phyloP scores from a whole-genome alignment of 2,113 vertebrate species.

The Nothocercus nigrocapillus region DNA sequence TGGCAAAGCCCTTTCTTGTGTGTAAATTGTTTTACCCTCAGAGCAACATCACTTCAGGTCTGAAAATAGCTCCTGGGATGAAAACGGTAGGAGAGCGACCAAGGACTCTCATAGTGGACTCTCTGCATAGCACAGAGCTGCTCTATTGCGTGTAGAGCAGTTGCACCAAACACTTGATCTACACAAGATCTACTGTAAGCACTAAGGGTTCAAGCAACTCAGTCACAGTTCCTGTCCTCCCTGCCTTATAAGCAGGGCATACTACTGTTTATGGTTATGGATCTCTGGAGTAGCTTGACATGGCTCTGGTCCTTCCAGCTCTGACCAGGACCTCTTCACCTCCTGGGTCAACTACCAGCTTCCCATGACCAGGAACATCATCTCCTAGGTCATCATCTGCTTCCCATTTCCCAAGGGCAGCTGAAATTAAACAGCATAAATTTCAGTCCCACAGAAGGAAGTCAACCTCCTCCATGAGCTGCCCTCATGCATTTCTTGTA shows the following conservation, averaged over 20 bases:
- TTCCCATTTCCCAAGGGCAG: not conserved
- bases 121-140: not conserved
- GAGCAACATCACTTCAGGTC: slow-evolving; percentile 28
- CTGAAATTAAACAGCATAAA: not conserved
- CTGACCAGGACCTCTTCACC: not conserved
- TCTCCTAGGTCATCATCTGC: too few species aligned
- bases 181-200: not conserved
- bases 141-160: not conserved
- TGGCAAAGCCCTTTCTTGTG: slow-evolving; percentile 63
- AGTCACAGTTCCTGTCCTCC: not conserved
- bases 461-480: not conserved
- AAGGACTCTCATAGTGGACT: not conserved
- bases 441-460: not conserved
- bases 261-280: not conserved
- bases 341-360: not conserved
- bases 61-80: slow-evolving; percentile 64
- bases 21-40: not conserved
- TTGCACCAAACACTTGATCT: not conserved
- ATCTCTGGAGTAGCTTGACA: not conserved
- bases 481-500: not conserved
- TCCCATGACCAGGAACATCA: too few species aligned
- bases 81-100: slow-evolving; percentile 1
- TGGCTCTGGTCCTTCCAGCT: not conserved
- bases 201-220: not conserved
- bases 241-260: not conserved